Evolutionary conservation across 2,888 invertebrate genomes (phyloP), one percentile per base, ranked within the genome.

Genomic region (Shargacucullia verbasci): DNA sequence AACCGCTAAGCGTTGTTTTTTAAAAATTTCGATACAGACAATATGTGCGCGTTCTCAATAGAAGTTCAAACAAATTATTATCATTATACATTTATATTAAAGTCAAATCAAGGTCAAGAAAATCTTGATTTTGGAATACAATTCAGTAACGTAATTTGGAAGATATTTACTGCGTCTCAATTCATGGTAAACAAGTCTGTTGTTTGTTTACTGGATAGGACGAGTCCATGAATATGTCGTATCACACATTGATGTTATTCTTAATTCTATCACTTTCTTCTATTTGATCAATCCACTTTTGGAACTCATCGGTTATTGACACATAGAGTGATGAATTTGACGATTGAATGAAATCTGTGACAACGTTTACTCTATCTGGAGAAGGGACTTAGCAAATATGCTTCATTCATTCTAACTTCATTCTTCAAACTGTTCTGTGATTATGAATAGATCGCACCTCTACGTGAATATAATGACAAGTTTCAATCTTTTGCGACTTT

Each of bases 291-390:
- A 61, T 57, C 65, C 58, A 59, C 54, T 61, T 59, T 48, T 46
- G 54, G 52, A 29, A 54, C 56, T 40, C 34, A 39, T 54, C 41
- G 27, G n/a, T 12, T 75, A 35, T 75, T 65, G 76, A 68, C 65
- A 55, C 43, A 65, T 48, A 73, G 65, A 76, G 76, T 75, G 76
- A 73, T 62, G 75, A 75, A 75, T 75, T 76, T 75, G 63, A 57
- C 75, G 62, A 56, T 70, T 76, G 67, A 70, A 73, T 73, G 73
- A 65, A 75, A 68, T 73, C 70, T 65, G 45, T 62, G 53, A 45
- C 55, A 48, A 62, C 40, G 67, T 70, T 69, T 62, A 58, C 56
- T 61, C 40, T 61, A 35, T 59, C 48, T 47, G 50, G 45, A 62
- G 37, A 47, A 56, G 64, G 49, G 46, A 50, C 62, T 71, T 8